Percentiles rank a stretch among this genome's conserved stretches.
Conservation (phyloP, 2,113 vertebrate species). For the Phalacrocorax brasilianus region DNA sequence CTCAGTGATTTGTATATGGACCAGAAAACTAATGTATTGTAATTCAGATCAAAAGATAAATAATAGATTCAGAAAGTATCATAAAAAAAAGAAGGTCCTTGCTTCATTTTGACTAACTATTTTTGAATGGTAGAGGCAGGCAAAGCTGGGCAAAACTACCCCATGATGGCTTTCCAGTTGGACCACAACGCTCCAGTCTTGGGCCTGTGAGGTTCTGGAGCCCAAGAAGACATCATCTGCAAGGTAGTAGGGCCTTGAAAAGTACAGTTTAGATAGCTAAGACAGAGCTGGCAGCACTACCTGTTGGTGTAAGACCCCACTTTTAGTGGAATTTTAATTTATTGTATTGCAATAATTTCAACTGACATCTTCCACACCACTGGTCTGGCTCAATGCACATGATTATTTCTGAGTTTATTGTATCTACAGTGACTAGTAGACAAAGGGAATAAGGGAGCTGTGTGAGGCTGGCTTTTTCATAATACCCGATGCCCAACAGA, state of each 20-base stretch:
- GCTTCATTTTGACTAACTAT: not conserved
- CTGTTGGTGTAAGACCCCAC: not conserved
- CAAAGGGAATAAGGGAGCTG: not conserved
- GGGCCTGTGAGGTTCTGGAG: not conserved
- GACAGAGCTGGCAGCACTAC: not conserved
- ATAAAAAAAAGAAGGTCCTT: not conserved
- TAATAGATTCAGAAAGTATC: not conserved
- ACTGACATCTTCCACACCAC: accelerated
- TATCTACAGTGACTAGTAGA: not conserved
- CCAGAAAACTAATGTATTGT: not conserved
- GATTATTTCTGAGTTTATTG: not conserved
- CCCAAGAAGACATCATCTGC: not conserved
- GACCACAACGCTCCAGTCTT: not conserved
- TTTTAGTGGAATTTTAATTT: not conserved
- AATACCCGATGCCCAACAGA: not conserved
- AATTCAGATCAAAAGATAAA: not conserved
- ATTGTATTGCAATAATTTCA: not conserved
- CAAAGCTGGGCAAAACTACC: not conserved
- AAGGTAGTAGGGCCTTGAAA: not conserved
- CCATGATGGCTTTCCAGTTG: not conserved
- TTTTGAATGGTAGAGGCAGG: not conserved
- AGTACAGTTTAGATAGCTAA: not conserved
- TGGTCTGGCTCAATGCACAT: not conserved
- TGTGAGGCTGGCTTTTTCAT: not conserved
- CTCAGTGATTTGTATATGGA: not conserved